These are phyloP conservation scores for Erethizon dorsatum DNA, from an alignment of 2,797 vertebrate species.

Conservation along the genomic window DNA sequence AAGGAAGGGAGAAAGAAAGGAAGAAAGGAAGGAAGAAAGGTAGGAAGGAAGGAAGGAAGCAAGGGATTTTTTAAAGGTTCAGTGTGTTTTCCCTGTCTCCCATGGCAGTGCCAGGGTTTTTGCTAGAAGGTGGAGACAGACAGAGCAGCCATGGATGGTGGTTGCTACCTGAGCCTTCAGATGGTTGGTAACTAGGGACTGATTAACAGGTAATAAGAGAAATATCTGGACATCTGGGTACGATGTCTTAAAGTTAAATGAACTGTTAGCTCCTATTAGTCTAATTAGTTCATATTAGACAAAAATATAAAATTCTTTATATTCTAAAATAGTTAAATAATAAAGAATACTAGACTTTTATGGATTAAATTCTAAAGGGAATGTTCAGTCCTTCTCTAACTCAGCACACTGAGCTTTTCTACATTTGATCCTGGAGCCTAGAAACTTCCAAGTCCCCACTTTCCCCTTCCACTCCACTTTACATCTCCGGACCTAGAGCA, in stretches of 20 bases:
- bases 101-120: not conserved
- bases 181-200: not conserved
- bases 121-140: not conserved
- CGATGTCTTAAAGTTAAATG: not conserved
- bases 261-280: no score
- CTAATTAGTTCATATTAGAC: not conserved
- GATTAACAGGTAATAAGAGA: not conserved
- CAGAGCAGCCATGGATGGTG: not conserved
- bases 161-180: not conserved
- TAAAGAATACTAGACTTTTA: not conserved
- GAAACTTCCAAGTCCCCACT: no score
- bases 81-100: not conserved
- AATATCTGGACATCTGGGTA: not conserved
- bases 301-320: conserved; percentile 39
- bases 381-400: not conserved
- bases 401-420: not conserved
- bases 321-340: not conserved
- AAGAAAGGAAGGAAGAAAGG: not conserved
- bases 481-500: not conserved
- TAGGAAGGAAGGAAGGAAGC: no score
- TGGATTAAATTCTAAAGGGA: not conserved
- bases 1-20: not conserved
- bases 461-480: no score
- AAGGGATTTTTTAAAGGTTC: not conserved
- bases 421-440: not conserved